Evolutionary conservation across 2,113 vertebrate genomes (phyloP).

Genomic region (Nycticryphes semicollaris): DNA sequence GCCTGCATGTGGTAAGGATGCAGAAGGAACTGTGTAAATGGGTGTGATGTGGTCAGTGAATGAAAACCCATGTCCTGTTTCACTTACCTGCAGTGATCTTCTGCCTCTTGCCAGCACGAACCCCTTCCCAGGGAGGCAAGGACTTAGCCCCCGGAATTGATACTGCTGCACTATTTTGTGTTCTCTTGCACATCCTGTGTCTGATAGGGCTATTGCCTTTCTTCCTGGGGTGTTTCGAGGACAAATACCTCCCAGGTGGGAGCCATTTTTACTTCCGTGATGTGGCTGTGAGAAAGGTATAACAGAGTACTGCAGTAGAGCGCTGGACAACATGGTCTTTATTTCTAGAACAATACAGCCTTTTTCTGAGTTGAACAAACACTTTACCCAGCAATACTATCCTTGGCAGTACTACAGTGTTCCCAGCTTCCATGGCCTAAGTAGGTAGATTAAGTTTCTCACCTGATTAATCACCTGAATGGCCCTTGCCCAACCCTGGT

Average conservation of each 20-base stretch:
- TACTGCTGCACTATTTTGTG: not conserved
- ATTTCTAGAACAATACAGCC: constrained; percentile 39
- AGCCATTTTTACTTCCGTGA: not conserved
- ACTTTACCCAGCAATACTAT: constrained; percentile 12
- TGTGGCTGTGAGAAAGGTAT: constrained; percentile 9
- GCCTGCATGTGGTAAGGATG: not conserved
- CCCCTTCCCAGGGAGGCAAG: not conserved
- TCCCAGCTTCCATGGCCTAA: not conserved
- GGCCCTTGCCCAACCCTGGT: not conserved
- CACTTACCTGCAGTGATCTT: not conserved
- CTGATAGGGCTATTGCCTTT: not conserved
- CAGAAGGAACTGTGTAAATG: not conserved
- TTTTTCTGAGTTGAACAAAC: constrained; percentile 46
- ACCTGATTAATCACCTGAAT: not conserved
- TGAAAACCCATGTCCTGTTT: not conserved
- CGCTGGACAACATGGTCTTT: not conserved
- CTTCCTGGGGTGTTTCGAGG: not conserved
- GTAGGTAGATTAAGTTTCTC: constrained; percentile 34
- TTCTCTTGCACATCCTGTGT: not conserved
- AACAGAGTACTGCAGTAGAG: not conserved
- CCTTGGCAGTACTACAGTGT: not conserved
- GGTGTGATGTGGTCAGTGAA: not conserved
- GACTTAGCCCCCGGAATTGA: not conserved
- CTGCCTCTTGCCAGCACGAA: not conserved
- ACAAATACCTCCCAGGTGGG: not conserved